Conservation (phyloP, 2,888 invertebrate species). For the Mantis religiosa region DNA sequence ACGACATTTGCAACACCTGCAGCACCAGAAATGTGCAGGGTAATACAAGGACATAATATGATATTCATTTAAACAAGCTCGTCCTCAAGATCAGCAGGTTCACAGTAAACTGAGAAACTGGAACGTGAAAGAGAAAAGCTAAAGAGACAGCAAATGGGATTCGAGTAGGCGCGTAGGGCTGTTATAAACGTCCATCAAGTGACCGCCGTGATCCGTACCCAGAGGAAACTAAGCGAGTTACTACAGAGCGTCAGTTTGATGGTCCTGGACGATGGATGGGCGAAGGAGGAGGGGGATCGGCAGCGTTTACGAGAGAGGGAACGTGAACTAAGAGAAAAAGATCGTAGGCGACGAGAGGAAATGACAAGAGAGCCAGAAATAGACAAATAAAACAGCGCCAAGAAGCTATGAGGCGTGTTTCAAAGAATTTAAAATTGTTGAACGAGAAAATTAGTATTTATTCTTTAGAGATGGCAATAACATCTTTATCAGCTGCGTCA, state of each 20-base stretch:
- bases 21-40: no score
- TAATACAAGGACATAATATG: no score
- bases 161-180: conserved; percentile 54
- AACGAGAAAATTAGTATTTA: no score
- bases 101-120: no score
- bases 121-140: no score
- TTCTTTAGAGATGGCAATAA: no score
- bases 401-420: conserved; percentile 77
- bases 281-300: conserved; percentile 60
- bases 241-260: conserved; percentile 44
- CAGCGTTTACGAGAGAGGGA: conserved; percentile 73
- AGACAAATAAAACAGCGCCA: conserved; percentile 77
- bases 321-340: conserved; percentile 72
- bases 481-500: no score
- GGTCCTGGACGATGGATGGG: conserved; percentile 51
- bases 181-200: conserved; percentile 55
- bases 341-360: conserved; percentile 74
- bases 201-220: conserved; percentile 44
- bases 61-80: no score
- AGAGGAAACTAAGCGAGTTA: conserved; percentile 41
- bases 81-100: no score
- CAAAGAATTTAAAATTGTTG: no score
- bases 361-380: conserved; percentile 72
- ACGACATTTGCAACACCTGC: no score
- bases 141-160: no score